Evolutionary conservation across 2,888 invertebrate genomes (phyloP), one percentile per base, ranked within the genome.

Genomic region (Drosophila anomalata): DNA sequence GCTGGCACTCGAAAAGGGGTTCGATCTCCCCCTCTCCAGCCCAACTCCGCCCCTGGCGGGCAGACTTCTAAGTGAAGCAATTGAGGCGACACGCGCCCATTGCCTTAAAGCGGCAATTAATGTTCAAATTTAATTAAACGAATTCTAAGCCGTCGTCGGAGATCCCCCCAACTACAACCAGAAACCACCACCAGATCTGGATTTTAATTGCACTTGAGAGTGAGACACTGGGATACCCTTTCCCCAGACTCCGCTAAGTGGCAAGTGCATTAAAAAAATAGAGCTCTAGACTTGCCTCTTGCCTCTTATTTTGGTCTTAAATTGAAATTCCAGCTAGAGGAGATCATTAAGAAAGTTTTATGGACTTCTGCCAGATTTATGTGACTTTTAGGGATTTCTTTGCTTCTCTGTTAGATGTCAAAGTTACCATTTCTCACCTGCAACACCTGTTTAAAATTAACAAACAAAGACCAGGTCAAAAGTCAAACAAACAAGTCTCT

Each of bases 101-200:
- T 73, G 70, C 83, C 63, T 76, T 80, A 73, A 80, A 71, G 67
- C 66, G 71, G 67, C 84, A 84, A 84, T 88, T 88, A 84, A 87
- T 75, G 82, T 59, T 73, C 70, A 77, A 88, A 88, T 88, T 88
- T 78, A 87, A 88, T 84, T 84, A 88, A 84, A 84, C 70, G 87
- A 84, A 75, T 78, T 78, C 65, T 56, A 58, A 75, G 59, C 51
- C 73, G 31, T 63, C 73, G 53, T 62, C 61, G 3, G 12, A 0
- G 12, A 11, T 33, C 12, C 11, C 12, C 33, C 11, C 12, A 2
- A 11, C 31, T 11, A 33, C 6, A 22, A 14, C 33, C 14, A 17
- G 7, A 53, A 47, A 48, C 65, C 46, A 63, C 50, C 54, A 44
- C 33, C 33, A 48, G 42, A 41, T 17, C 17, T 41, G 8, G 33